These are phyloP conservation scores for Rhynchonycteris naso DNA, from an alignment of 2,797 vertebrate species.

Conservation along the genomic window DNA sequence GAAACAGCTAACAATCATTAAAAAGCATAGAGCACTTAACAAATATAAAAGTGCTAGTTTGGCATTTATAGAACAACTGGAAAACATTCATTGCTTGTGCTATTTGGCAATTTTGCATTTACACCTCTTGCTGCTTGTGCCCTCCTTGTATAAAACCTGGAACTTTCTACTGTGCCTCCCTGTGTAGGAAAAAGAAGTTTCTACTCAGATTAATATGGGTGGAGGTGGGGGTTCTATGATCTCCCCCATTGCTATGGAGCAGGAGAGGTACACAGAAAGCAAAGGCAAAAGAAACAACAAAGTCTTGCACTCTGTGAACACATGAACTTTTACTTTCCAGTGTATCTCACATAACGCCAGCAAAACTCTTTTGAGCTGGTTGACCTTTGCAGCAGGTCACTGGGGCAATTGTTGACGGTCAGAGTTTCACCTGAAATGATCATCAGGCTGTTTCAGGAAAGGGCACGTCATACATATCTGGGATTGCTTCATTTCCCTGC, in stretches of 20 bases:
- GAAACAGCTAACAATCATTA: constrained; percentile 34
- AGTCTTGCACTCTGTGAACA: neutral
- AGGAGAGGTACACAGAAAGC: neutral
- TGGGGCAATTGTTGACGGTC: neutral
- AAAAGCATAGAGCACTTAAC: constrained; percentile 69
- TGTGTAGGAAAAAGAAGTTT: neutral
- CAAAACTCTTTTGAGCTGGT: neutral
- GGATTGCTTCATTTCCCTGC: neutral
- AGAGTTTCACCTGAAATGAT: neutral
- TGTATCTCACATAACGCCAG: neutral
- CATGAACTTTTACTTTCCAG: neutral
- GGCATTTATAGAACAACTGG: constrained; percentile 63
- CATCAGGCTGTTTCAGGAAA: neutral
- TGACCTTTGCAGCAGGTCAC: neutral
- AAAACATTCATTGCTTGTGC: constrained; percentile 74
- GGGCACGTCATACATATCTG: neutral
- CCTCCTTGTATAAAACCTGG: neutral
- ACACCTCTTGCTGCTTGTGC: neutral
- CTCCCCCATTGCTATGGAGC: neutral
- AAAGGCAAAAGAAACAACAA: neutral
- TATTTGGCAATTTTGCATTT: constrained; percentile 64
- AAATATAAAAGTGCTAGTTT: constrained; percentile 71
- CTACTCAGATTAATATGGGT: neutral
- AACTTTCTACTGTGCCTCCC: constrained; percentile 2
- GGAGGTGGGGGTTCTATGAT: neutral